A percentile compares a stretch with the other conserved stretches of the same genome.
These are phyloP conservation scores for Suncus etruscus DNA, from an alignment of 2,113 vertebrate species.

Conservation along the genomic window DNA sequence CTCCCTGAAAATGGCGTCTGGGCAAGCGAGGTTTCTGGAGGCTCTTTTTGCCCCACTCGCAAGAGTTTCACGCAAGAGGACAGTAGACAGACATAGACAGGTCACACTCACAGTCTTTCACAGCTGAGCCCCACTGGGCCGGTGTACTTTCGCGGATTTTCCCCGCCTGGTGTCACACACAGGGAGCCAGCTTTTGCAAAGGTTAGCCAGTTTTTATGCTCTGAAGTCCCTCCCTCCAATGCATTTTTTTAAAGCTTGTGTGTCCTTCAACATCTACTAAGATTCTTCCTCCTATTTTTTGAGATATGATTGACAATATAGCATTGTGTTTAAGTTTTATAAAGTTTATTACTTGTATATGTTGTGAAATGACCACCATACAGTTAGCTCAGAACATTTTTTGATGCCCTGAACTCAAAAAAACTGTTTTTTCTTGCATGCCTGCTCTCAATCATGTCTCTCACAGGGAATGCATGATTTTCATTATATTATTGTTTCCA, in stretches of 20 bases:
- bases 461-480: background rate
- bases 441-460: background rate
- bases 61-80: too few species aligned
- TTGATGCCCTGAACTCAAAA: background rate
- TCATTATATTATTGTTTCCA: background rate
- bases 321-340: background rate
- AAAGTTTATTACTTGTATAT: background rate
- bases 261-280: background rate
- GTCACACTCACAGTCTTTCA: too few species aligned
- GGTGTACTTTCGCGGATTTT: too few species aligned
- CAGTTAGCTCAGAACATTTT: background rate
- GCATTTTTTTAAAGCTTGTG: background rate
- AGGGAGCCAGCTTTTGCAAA: too few species aligned
- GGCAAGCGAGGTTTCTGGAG: too few species aligned
- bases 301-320: background rate
- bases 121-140: too few species aligned
- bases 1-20: too few species aligned
- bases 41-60: too few species aligned
- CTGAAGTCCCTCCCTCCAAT: too few species aligned
- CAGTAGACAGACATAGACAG: too few species aligned
- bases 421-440: background rate
- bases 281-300: background rate
- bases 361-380: background rate
- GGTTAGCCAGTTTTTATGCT: too few species aligned
- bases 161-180: too few species aligned